Evolutionary conservation across 2,888 invertebrate species (phyloP).

Genomic region (Athalia cordata): DNA sequence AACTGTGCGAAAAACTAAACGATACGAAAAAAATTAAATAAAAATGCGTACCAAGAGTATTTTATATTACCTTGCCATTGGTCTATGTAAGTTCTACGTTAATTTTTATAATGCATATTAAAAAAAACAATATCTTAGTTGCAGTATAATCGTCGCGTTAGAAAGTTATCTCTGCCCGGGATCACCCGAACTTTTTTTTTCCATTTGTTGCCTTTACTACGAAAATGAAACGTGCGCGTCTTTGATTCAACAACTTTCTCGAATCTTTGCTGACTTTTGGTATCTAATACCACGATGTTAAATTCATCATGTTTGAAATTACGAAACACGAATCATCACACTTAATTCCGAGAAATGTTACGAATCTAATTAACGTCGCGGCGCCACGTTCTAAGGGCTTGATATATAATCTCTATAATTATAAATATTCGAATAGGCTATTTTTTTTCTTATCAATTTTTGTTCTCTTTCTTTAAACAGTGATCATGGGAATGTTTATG

Average conservation of each 20-base stretch:
- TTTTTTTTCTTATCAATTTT: neutral
- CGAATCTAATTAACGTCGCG: too few species aligned
- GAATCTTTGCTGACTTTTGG: too few species aligned
- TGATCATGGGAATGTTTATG: constrained; percentile 80
- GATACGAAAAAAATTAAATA: constrained; percentile 21
- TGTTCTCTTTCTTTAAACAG: constrained; percentile 72
- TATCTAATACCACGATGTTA: too few species aligned
- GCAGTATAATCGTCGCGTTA: neutral
- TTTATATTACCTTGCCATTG: constrained; percentile 63
- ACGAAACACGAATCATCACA: too few species aligned
- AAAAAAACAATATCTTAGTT: neutral
- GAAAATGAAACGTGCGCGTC: too few species aligned
- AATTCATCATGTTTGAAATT: too few species aligned
- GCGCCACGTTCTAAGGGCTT: too few species aligned
- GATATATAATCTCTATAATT: neutral
- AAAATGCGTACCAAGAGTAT: constrained; percentile 61
- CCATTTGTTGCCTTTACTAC: too few species aligned
- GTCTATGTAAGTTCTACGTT: constrained; percentile 64
- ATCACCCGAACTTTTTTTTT: too few species aligned
- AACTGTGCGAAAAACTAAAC: neutral
- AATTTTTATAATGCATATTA: neutral
- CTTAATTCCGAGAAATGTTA: too few species aligned
- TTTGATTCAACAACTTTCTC: too few species aligned
- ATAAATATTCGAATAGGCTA: neutral
- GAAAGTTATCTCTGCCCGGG: neutral